Evolutionary conservation across 1,140 invertebrate species (phyloP), one percentile per base, ranked within the genome.

Genomic region (Achroia grisella): DNA sequence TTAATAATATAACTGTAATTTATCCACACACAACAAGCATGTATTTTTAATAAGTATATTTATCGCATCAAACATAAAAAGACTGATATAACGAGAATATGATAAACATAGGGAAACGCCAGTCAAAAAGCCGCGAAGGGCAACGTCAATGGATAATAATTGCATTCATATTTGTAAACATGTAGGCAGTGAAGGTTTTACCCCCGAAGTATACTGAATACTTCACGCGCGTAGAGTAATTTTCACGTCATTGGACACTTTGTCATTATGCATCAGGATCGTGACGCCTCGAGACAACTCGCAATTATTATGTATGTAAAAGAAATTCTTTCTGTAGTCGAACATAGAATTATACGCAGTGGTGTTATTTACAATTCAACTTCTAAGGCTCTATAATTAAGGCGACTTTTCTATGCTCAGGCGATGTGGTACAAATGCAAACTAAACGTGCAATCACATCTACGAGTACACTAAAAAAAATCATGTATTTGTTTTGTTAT

Each of bases 231-330:
- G 66, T 67, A 72, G 61, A 71, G 71, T 69, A 84, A 84, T 84
- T 84, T 84, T 75, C 80, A 82, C 78, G 80, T 84, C 80, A 82
- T 61, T 70, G 65, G 69, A 66, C 69, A 84, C 74, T 84, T 82
- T 84, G 80, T 82, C 80, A 84, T 80, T 84, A 84, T 79, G 66
- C 69, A 79, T 80, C 78, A 75, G 80, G 68, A 75, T 84, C 77
- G 80, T 84, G 80, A 84, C 77, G 80, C 77, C 77, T 78, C 78
- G 62, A 82, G 76, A 84, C 76, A 81, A 84, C 74, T 80, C 66
- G 76, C 77, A 84, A 84, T 81, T 84, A 84, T 81, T 79, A 81
- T 80, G 77, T 84, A 77, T 84, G 75, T 84, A 77, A 81, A 84
- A 81, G 72, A 80, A 81, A 79, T 81, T 81, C 77, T 75, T 80